Evolutionary conservation across 2,113 vertebrate species (phyloP).

Genomic region (Ptychochromis oligacanthus): DNA sequence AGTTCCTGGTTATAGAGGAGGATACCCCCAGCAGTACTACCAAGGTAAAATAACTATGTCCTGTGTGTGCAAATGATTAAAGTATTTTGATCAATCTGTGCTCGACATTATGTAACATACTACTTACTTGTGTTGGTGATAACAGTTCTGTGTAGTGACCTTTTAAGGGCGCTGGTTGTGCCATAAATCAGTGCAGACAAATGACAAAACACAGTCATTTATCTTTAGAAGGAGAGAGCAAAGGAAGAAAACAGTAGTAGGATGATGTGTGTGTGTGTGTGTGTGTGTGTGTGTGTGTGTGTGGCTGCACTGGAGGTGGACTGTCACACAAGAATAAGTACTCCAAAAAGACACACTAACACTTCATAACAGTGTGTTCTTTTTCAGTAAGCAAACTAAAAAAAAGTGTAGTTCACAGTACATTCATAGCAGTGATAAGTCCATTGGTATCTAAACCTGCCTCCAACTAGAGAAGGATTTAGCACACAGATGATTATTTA

Average conservation of each 20-base stretch:
- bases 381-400: background rate
- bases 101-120: background rate
- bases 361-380: background rate
- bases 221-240: slow-evolving; percentile 13
- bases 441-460: background rate
- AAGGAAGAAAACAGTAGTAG: background rate
- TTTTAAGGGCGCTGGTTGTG: background rate
- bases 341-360: background rate
- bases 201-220: slow-evolving; percentile 15
- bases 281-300: no score
- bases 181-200: slow-evolving; percentile 45
- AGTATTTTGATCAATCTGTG: background rate
- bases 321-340: background rate
- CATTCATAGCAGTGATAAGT: background rate
- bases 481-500: slow-evolving; percentile 11
- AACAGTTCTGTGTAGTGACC: background rate
- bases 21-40: slow-evolving; percentile 75
- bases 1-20: slow-evolving; percentile 70
- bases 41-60: slow-evolving; percentile 63
- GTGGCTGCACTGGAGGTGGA: background rate
- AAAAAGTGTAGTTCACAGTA: background rate
- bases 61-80: background rate
- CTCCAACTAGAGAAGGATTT: background rate
- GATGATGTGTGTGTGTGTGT: background rate
- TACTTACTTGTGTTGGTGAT: background rate